These are phyloP conservation scores for Sinella curviseta DNA, from an alignment of 1,140 invertebrate species.

Conservation along the genomic window DNA sequence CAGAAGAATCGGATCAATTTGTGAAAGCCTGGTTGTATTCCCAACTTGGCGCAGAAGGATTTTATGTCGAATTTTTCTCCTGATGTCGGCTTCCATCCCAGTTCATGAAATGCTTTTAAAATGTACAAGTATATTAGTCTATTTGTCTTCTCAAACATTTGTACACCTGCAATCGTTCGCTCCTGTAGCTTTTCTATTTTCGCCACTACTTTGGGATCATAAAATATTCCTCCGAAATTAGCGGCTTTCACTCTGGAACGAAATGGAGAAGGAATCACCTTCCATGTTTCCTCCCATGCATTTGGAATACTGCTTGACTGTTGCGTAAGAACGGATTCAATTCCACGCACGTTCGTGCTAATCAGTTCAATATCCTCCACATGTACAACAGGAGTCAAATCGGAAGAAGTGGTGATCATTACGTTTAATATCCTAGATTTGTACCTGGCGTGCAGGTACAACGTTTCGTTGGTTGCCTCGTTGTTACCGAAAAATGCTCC, in stretches of 20 bases:
- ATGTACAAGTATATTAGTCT: neutral
- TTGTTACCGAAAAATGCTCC: neutral
- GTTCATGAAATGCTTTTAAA: neutral
- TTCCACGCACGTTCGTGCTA: neutral
- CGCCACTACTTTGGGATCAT: neutral
- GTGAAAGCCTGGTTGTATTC: neutral
- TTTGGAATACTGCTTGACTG: conserved; percentile 2
- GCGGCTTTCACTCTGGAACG: neutral
- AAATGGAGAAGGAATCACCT: neutral
- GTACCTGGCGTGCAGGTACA: neutral
- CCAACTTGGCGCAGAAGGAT: neutral
- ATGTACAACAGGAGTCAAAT: neutral
- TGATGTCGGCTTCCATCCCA: neutral
- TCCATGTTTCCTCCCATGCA: neutral
- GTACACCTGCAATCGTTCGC: neutral
- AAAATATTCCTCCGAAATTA: neutral
- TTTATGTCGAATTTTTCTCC: neutral
- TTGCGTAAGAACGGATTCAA: conserved; percentile 3
- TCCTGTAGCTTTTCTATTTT: neutral
- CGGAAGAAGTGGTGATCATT: neutral
- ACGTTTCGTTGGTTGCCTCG: neutral
- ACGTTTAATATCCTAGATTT: neutral
- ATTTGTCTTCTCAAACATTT: neutral
- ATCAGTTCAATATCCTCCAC: neutral
- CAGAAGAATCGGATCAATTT: neutral